A percentile compares a stretch with the other conserved stretches of the same genome.
Evolutionary conservation across 2,888 invertebrate genomes (phyloP).

Genomic region (Esperia sulphurella): DNA sequence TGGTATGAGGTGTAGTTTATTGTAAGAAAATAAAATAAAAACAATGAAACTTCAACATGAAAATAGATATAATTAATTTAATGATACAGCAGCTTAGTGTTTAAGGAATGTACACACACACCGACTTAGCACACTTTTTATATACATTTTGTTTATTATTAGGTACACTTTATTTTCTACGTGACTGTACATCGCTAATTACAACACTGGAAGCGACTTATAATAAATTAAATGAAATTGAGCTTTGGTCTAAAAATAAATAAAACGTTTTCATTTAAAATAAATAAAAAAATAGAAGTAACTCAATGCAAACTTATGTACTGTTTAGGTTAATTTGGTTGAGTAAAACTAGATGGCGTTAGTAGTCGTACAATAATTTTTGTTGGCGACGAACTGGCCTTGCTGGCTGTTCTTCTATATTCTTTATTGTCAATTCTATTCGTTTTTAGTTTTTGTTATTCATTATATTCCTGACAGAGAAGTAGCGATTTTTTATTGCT

Average conservation of each 20-base stretch:
- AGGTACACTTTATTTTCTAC: slow-evolving; percentile 13
- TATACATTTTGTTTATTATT: slow-evolving; percentile 25
- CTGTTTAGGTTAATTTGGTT: too few species aligned
- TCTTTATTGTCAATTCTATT: too few species aligned
- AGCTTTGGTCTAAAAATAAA: slow-evolving; percentile 60
- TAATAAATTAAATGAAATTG: slow-evolving; percentile 45
- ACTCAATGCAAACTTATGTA: slow-evolving; percentile 1
- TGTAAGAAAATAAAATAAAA: not conserved
- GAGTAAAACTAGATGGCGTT: too few species aligned
- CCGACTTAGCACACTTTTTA: slow-evolving; percentile 38
- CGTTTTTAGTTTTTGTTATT: too few species aligned
- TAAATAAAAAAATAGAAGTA: slow-evolving; percentile 31
- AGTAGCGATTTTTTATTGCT: too few species aligned
- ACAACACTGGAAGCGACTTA: slow-evolving; percentile 14
- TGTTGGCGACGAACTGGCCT: too few species aligned
- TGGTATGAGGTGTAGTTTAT: too few species aligned
- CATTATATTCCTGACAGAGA: too few species aligned
- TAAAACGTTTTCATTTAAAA: slow-evolving; percentile 22
- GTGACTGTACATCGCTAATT: slow-evolving; percentile 41
- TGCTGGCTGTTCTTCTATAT: too few species aligned
- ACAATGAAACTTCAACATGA: slow-evolving; percentile 44
- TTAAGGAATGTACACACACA: slow-evolving; percentile 50
- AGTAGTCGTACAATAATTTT: too few species aligned
- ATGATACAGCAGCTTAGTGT: slow-evolving; percentile 55
- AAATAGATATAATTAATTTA: slow-evolving; percentile 74